Evolutionary conservation across 2,888 invertebrate genomes (phyloP).

Genomic region (Chrysolina americana): DNA sequence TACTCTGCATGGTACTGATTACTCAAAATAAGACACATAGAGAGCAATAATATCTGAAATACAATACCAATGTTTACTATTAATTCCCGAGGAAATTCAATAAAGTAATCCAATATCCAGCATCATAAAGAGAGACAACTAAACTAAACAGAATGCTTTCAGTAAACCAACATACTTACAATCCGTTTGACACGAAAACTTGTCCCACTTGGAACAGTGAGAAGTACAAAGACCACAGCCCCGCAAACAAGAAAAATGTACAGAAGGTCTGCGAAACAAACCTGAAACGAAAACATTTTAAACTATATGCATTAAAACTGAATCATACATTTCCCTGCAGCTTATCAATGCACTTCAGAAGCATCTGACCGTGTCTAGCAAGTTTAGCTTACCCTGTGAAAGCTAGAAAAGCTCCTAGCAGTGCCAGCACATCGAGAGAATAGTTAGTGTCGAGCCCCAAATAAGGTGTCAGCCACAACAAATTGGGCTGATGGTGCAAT

Average conservation of each 20-base stretch:
- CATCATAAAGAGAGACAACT: neutral
- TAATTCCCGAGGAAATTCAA: neutral
- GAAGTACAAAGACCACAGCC: conserved; percentile 80
- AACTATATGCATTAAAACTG: neutral
- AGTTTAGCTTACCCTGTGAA: conserved; percentile 74
- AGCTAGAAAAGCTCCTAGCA: conserved; percentile 77
- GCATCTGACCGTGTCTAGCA: neutral
- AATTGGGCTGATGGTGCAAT: conserved; percentile 76
- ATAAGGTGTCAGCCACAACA: conserved; percentile 78
- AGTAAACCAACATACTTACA: conserved; percentile 71
- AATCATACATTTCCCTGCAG: neutral
- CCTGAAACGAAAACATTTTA: conserved; percentile 63
- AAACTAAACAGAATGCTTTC: neutral
- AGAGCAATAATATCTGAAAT: neutral
- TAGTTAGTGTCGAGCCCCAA: conserved; percentile 78
- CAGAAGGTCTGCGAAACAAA: conserved; percentile 76
- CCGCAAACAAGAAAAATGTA: conserved; percentile 74
- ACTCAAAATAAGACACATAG: neutral
- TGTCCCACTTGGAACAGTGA: conserved; percentile 85
- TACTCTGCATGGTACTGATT: neutral
- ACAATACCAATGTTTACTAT: neutral
- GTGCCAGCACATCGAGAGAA: conserved; percentile 78
- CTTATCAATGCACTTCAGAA: neutral
- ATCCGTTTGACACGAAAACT: conserved; percentile 82
- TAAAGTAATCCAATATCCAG: neutral